A percentile compares a stretch with the other conserved stretches of the same genome.
Conservation (phyloP, 2,888 invertebrate genomes). For the Trissoscelio sp. region DNA sequence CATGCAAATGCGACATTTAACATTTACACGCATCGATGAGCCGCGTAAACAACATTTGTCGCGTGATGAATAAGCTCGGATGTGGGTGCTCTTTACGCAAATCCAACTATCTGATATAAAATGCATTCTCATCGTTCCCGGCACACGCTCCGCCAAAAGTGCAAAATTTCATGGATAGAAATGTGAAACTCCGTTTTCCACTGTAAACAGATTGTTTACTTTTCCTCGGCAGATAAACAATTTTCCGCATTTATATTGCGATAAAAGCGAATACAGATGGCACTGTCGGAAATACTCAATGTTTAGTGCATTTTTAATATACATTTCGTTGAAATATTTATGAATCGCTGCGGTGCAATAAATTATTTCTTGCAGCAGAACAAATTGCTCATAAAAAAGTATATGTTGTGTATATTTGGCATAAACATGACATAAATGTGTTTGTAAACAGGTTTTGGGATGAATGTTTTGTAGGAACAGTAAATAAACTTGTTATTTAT, state of each 20-base stretch:
- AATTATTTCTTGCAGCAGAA: too few relatives aligned
- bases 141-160: neutral
- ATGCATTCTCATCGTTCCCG: conserved; percentile 17
- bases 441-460: too few relatives aligned
- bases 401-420: too few relatives aligned
- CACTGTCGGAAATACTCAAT: neutral
- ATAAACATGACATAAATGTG: too few relatives aligned
- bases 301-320: neutral
- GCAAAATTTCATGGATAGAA: conserved; percentile 1
- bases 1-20: conserved; percentile 47
- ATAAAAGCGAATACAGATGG: neutral
- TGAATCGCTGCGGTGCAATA: too few relatives aligned
- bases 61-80: conserved; percentile 39
- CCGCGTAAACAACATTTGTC: conserved; percentile 42
- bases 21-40: conserved; percentile 45
- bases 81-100: conserved; percentile 32
- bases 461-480: too few relatives aligned
- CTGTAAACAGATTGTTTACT: conserved; percentile 2
- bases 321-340: neutral
- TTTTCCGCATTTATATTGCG: neutral
- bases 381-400: too few relatives aligned
- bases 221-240: neutral
- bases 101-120: conserved; percentile 33
- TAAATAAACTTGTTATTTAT: too few relatives aligned
- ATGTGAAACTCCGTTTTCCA: neutral